phyloP scores from a whole-genome alignment of 2,797 vertebrate species.

The Garrulus glandarius region DNA sequence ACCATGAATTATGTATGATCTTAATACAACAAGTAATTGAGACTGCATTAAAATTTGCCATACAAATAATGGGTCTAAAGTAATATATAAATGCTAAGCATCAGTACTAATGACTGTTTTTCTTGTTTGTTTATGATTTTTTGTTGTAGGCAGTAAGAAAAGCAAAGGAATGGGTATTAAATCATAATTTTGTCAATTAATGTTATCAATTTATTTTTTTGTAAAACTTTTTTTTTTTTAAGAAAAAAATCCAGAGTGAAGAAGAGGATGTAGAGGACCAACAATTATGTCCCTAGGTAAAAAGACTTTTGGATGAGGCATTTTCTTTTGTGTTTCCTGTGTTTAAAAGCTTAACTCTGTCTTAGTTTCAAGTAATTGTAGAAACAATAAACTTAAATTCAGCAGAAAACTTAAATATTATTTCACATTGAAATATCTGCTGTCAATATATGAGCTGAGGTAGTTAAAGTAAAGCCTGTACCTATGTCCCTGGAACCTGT shows the following conservation, averaged over 20 bases:
- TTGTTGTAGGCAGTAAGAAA: background rate
- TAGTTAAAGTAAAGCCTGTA: background rate
- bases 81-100: background rate
- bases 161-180: background rate
- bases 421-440: background rate
- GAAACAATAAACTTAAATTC: slow-evolving; percentile 9
- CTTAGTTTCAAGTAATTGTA: background rate
- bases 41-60: background rate
- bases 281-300: background rate
- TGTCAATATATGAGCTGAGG: background rate
- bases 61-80: background rate
- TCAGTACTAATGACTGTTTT: background rate
- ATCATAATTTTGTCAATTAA: background rate
- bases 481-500: background rate
- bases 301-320: background rate
- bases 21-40: background rate
- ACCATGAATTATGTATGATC: background rate
- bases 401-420: background rate
- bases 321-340: slow-evolving; percentile 11
- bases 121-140: background rate
- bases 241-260: background rate
- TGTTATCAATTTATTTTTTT: background rate
- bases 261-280: background rate
- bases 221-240: background rate
- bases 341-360: background rate